Conservation (phyloP, 2,797 vertebrate genomes). For the Gadopsis marmoratus region DNA sequence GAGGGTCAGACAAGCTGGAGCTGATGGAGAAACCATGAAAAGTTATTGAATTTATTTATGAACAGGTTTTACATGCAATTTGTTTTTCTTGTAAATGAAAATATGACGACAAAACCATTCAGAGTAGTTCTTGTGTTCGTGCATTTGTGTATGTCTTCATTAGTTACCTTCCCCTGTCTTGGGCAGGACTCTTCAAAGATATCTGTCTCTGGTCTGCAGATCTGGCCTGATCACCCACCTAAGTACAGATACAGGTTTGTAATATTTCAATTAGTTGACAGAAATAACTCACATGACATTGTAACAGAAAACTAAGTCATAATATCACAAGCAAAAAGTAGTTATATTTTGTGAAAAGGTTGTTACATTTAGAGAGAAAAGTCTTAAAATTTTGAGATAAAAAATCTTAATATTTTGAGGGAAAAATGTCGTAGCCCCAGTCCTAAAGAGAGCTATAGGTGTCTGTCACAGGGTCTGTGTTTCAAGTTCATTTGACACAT, state of each 20-base stretch:
- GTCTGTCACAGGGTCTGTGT: background rate
- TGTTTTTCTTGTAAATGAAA: background rate
- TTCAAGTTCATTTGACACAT: no score
- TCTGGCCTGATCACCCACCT: constrained; percentile 89
- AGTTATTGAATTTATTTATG: background rate
- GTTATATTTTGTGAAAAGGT: background rate
- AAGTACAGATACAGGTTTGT: constrained; percentile 28
- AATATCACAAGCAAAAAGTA: background rate
- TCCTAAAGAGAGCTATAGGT: background rate
- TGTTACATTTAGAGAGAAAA: background rate
- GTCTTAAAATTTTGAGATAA: background rate
- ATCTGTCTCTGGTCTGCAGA: constrained; percentile 88
- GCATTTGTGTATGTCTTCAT: background rate
- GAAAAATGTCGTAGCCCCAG: no score
- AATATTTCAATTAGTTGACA: background rate
- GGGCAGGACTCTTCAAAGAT: constrained; percentile 91
- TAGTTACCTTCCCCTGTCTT: constrained; percentile 94
- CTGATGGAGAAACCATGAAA: constrained; percentile 70
- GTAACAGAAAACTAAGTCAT: background rate
- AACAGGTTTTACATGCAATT: background rate
- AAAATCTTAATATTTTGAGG: background rate
- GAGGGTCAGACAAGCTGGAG: constrained; percentile 92
- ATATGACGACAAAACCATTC: background rate
- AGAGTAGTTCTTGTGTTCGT: background rate
- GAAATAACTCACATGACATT: background rate